Base-by-base conservation (phyloP, 2,113 vertebrate genomes). In the Petrocephalus zakoni region DNA sequence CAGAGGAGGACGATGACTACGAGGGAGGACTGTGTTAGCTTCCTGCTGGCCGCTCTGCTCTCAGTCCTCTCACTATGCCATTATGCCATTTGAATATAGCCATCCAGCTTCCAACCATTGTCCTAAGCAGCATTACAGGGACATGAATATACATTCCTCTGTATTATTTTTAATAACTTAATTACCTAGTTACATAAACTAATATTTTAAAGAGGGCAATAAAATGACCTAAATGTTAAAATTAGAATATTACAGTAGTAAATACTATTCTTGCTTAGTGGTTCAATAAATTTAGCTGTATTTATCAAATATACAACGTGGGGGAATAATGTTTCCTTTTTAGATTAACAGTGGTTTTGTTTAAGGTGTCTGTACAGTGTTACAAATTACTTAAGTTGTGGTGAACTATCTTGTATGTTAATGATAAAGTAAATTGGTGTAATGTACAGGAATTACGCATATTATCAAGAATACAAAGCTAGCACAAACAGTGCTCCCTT, bases 11-110 rank as follows among this genome's bases (percentile, higher is more conserved):
- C 0, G 97, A 98, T 3, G 98, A 99, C 53, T 99, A 99, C n/a
- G 97, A 97, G 34, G 97, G 98, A 86, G 98, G 98, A 81, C 94
- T 99, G 0, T 99, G 98, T 95, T 99, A 99, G 91, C 64, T 29
- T 17, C 5, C 47, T 42, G 37, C 52, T 19, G 46, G 19, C 42
- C 8, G 46, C 22, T 22, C 64, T 46, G 7, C 61, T 47, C 19
- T 82, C 46, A 13, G 2, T 19, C 5, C 22, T 2, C 53, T 2
- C 72, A 37, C 34, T 29, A 78, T n/a, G 46, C 17, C 37, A 83
- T 83, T 17, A 83, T 11, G 10, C 61, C 25, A 68, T 29, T 13
- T 29, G 10, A 13, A 68, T 68, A 78, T 42, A 78, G 5, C 34
- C 72, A 75, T 6, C 72, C 15, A 75, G 19, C 25, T 75, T 37